phyloP scores from a whole-genome alignment of 2,113 vertebrate genomes.

The Channa argus region DNA sequence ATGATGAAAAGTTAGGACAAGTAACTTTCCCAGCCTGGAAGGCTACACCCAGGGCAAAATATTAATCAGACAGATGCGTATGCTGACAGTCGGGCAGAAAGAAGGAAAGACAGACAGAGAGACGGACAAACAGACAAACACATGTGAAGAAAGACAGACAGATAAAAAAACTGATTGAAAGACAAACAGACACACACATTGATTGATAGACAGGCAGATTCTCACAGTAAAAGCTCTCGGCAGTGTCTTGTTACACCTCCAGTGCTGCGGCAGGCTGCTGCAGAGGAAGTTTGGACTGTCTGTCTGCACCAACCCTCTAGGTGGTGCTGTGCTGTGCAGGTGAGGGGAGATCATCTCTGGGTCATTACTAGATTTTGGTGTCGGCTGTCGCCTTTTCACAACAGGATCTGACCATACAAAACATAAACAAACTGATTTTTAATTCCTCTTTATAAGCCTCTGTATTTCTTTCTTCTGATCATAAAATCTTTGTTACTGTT shows the following conservation, averaged over 20 bases:
- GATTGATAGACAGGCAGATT: background rate
- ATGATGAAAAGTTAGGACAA: background rate
- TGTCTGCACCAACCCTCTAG: slow-evolving; percentile 90
- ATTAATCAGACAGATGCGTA: no score
- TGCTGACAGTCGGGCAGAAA: no score
- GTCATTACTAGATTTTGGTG: slow-evolving; percentile 83
- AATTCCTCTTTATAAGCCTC: background rate
- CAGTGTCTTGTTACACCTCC: slow-evolving; percentile 96
- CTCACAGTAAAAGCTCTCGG: slow-evolving; percentile 94
- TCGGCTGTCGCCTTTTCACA: slow-evolving; percentile 84
- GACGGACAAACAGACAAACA: no score
- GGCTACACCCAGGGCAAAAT: background rate
- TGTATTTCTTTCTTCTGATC: no score
- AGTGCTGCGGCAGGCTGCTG: slow-evolving; percentile 93
- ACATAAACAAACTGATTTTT: background rate
- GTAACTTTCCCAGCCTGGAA: no score
- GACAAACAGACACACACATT: background rate
- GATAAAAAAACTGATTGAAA: background rate
- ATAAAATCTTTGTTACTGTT: no score
- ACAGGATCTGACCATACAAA: slow-evolving; percentile 86
- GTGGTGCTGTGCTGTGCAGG: slow-evolving; percentile 87
- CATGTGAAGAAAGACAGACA: no score
- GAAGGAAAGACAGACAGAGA: no score
- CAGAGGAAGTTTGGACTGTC: slow-evolving; percentile 97
- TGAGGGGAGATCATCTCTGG: slow-evolving; percentile 80